Base-by-base conservation (phyloP, 2,888 invertebrate genomes). In the Luperina nickerlii region DNA sequence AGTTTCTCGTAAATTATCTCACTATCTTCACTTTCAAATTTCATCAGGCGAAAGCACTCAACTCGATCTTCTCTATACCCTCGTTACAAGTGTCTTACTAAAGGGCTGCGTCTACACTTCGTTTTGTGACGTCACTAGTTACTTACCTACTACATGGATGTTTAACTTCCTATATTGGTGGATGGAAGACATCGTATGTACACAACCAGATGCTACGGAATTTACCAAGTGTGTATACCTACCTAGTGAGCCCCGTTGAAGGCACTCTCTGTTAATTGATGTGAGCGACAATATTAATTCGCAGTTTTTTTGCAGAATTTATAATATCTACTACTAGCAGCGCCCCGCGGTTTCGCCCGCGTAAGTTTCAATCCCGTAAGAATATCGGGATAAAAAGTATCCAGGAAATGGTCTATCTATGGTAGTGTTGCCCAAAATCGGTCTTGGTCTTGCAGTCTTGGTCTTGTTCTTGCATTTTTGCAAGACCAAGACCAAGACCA, bases 1-100 rank as follows among this genome's bases (percentile, higher is more conserved):
- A 74, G 79, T 76, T 79, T 82, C 72, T 87, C 77, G 68, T 85
- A 84, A 88, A 81, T 85, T 85, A 81, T 80, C 79, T 82, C 68
- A 67, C 79, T 79, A 83, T 78, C 87, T 80, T 74, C 82, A 82
- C 85, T 87, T 85, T 76, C 82, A 85, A 88, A 90, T 90, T 89
- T 86, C 85, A 89, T 90, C 88, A 89, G 73, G 74, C 82, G 71
- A 86, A 78, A 86, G 84, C 89, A 87, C 86, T 89, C 79, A 57
- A 73, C 74, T 80, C 74, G 82, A 81, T 85, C 80, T 87, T 66
- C 82, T 75, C 72, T 78, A 54, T 74, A 67, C 74, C 78, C 70
- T 78, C 51, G 69, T 74, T 76, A 70, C 80, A 80, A 87, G 80
- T 73, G 78, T 62, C 38, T 81, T 65, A 38, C 67, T 67, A 67